These are phyloP conservation scores for Lindbergichthys nudifrons DNA, from an alignment of 2,797 vertebrate species.

Conservation along the genomic window DNA sequence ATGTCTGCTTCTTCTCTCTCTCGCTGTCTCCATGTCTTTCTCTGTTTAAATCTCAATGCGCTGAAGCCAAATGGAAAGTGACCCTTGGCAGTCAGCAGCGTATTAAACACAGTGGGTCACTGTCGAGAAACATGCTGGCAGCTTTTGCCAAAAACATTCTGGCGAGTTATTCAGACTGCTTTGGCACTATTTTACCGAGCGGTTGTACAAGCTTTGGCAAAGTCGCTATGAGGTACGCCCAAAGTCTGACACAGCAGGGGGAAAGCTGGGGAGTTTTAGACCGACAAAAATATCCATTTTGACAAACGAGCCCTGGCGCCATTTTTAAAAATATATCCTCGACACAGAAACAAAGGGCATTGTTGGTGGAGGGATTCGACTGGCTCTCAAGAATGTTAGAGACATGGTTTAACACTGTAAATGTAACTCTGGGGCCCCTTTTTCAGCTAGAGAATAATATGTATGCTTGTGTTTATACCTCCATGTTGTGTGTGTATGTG, in stretches of 20 bases:
- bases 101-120: constrained; percentile 76
- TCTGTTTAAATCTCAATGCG: constrained; percentile 46
- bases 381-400: constrained; percentile 50
- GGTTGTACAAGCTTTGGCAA: constrained; percentile 54
- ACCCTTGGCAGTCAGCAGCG: constrained; percentile 69
- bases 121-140: constrained; percentile 72
- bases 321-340: constrained; percentile 54
- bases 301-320: constrained; percentile 43
- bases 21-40: constrained; percentile 48
- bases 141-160: constrained; percentile 44
- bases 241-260: constrained; percentile 17
- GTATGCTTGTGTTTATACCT: constrained; percentile 33
- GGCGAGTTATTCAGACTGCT: constrained; percentile 43
- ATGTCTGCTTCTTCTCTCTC: constrained; percentile 55
- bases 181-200: constrained; percentile 51
- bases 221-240: constrained; percentile 41
- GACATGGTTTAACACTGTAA: constrained; percentile 56
- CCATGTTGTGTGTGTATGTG: constrained; percentile 30
- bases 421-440: constrained; percentile 55
- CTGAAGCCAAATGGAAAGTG: constrained; percentile 75
- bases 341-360: constrained; percentile 69
- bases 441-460: constrained; percentile 34
- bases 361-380: constrained; percentile 60
- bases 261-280: constrained; percentile 40
- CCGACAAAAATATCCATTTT: constrained; percentile 45